Percentiles rank a stretch among this genome's conserved stretches.
Conservation (phyloP, 2,113 vertebrate species). For the Hemiprocne comata region DNA sequence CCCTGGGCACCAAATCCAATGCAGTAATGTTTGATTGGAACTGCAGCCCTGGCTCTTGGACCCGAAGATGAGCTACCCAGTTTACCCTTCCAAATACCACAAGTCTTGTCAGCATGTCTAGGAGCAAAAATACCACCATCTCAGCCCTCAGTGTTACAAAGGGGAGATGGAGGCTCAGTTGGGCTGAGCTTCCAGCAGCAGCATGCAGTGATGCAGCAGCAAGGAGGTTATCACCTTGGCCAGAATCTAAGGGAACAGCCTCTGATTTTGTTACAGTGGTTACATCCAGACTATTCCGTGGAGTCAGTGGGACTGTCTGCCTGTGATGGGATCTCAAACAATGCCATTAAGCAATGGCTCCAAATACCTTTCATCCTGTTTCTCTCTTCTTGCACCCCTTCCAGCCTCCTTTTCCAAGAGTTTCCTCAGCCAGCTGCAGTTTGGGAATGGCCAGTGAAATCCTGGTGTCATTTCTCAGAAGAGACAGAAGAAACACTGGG, state of each 20-base stretch:
- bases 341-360: not conserved
- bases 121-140: not conserved
- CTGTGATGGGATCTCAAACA: not conserved
- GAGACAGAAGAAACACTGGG: not conserved
- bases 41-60: not conserved
- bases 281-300: not conserved
- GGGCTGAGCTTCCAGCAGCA: not conserved
- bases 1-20: not conserved
- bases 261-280: not conserved
- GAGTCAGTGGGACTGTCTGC: not conserved
- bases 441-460: not conserved
- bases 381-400: not conserved
- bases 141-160: rapidly evolving
- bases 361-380: not conserved
- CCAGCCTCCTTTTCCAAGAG: not conserved
- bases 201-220: not conserved
- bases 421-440: not conserved
- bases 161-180: not conserved
- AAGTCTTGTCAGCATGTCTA: not conserved
- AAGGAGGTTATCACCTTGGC: not conserved
- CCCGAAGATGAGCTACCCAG: not conserved
- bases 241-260: not conserved
- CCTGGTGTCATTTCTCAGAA: not conserved
- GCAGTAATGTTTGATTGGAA: not conserved
- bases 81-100: not conserved